These are phyloP conservation scores for Noctua comes DNA, from an alignment of 2,888 invertebrate genomes.

Conservation along the genomic window DNA sequence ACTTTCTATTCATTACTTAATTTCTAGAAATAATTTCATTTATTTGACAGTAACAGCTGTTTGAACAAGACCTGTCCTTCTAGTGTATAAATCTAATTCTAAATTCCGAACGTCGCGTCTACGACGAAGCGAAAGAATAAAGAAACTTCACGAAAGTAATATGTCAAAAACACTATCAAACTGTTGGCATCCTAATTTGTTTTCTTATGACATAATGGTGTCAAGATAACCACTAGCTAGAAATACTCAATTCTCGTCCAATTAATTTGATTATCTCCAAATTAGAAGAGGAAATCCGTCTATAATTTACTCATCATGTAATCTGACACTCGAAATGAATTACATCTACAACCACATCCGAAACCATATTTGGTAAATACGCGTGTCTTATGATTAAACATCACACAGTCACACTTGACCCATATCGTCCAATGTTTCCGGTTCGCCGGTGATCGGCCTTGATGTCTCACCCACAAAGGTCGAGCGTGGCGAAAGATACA, in stretches of 20 bases:
- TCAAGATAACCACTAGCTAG: slow-evolving; percentile 1
- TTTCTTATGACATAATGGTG: slow-evolving; percentile 24
- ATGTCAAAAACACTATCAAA: slow-evolving; percentile 22
- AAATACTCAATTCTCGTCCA: slow-evolving; percentile 2
- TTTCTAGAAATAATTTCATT: slow-evolving; percentile 41
- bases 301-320: slow-evolving; percentile 40
- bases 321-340: slow-evolving; percentile 36
- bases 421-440: slow-evolving; percentile 74
- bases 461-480: slow-evolving; percentile 73
- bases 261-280: slow-evolving; percentile 37
- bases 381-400: slow-evolving; percentile 56
- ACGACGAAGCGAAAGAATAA: slow-evolving; percentile 16
- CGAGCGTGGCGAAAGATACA: slow-evolving; percentile 68
- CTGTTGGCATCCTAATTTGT: slow-evolving; percentile 16
- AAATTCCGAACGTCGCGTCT: slow-evolving; percentile 14
- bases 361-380: slow-evolving; percentile 37
- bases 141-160: slow-evolving; percentile 20
- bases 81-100: slow-evolving; percentile 27
- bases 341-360: slow-evolving; percentile 27
- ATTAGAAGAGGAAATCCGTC: slow-evolving; percentile 41
- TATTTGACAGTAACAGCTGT: slow-evolving; percentile 40
- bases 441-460: slow-evolving; percentile 73
- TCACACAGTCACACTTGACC: slow-evolving; percentile 72
- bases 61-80: slow-evolving; percentile 28
- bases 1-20: slow-evolving; percentile 59